Conservation (phyloP, 2,113 vertebrate species). For the Microtus montanus region DNA sequence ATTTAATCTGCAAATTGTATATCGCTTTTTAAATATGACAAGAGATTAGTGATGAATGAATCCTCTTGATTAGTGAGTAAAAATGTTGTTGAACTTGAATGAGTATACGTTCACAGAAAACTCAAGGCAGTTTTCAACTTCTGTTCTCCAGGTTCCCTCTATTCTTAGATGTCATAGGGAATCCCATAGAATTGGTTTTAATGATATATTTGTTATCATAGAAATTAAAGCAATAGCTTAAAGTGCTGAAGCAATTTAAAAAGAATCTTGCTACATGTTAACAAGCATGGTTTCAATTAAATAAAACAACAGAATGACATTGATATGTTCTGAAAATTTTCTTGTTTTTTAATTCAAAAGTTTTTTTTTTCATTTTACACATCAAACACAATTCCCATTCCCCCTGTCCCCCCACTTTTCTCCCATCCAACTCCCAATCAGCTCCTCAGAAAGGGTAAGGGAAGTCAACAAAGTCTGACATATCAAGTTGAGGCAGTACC, state of each 20-base stretch:
- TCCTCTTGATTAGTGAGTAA: background rate
- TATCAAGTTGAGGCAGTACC: too few species aligned
- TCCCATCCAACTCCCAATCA: too few species aligned
- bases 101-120: background rate
- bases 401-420: too few species aligned
- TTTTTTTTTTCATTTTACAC: too few species aligned
- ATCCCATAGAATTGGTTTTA: background rate
- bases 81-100: background rate
- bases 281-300: background rate
- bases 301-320: background rate
- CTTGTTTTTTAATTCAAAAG: too few species aligned
- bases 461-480: too few species aligned
- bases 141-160: fast-evolving
- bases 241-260: background rate
- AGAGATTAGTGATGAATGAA: background rate
- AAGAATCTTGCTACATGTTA: background rate
- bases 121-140: background rate
- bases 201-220: background rate
- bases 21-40: background rate
- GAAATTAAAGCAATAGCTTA: background rate
- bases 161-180: background rate
- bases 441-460: too few species aligned
- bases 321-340: background rate
- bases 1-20: background rate
- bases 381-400: too few species aligned